Conservation (phyloP, 1,140 invertebrate genomes). For the Conus ventricosus region DNA sequence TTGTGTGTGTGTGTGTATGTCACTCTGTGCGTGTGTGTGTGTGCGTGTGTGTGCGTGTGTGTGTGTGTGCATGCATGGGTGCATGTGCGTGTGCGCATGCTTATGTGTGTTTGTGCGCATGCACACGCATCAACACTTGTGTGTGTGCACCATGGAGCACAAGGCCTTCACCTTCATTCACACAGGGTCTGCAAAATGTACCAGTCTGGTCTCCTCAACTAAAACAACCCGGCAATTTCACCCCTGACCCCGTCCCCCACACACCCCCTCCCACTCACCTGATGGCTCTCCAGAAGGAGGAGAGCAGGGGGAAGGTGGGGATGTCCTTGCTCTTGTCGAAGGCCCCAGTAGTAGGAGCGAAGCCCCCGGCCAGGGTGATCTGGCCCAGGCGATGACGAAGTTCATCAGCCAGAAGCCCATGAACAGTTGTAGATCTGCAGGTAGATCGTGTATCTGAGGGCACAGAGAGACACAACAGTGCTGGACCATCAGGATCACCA, state of each 20-base stretch:
- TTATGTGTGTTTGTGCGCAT: no score
- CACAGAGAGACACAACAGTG: not conserved
- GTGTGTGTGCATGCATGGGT: not conserved
- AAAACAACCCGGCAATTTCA: not conserved
- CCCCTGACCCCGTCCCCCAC: not conserved
- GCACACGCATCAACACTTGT: no score
- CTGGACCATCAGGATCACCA: not conserved
- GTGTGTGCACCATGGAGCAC: no score
- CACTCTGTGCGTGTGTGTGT: not conserved
- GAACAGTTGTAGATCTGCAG: conserved; percentile 87
- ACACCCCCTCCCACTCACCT: conserved; percentile 74
- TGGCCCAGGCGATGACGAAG: conserved; percentile 92
- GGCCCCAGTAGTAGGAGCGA: conserved; percentile 97
- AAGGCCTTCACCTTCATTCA: no score
- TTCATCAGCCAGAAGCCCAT: conserved; percentile 93
- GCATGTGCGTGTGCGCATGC: not conserved
- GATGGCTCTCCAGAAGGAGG: conserved; percentile 83
- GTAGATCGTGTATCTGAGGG: conserved; percentile 69
- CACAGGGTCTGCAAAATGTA: no score
- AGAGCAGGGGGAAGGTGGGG: conserved; percentile 86
- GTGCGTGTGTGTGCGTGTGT: not conserved
- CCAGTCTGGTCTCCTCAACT: no score
- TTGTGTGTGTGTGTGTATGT: no score
- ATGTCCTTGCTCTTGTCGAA: conserved; percentile 87
- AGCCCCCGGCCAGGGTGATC: conserved; percentile 89